phyloP scores from a whole-genome alignment of 2,888 invertebrate species.

The Zygaena filipendulae region DNA sequence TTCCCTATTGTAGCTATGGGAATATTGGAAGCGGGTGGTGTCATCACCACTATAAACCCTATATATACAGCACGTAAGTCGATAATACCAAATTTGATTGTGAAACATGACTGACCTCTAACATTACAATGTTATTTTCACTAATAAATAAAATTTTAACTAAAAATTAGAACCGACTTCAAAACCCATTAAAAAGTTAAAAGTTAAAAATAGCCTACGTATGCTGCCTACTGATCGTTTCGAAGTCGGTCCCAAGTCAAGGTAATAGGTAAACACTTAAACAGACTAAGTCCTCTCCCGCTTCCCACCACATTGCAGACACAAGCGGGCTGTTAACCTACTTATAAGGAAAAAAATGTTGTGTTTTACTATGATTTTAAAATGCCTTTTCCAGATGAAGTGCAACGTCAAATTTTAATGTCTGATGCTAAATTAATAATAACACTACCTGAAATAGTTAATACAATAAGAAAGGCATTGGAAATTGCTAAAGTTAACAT shows the following conservation, averaged over 20 bases:
- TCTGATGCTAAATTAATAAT: constrained; percentile 73
- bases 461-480: constrained; percentile 54
- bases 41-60: constrained; percentile 80
- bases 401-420: constrained; percentile 71
- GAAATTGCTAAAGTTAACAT: constrained; percentile 54
- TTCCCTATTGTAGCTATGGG: constrained; percentile 75
- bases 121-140: background rate
- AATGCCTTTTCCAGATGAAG: constrained; percentile 81
- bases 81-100: no score
- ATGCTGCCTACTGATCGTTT: no score
- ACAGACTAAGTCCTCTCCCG: no score
- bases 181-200: background rate
- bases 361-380: no score
- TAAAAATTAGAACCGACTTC: background rate
- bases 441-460: constrained; percentile 63
- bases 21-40: constrained; percentile 74
- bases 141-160: background rate
- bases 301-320: no score
- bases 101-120: background rate
- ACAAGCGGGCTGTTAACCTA: no score
- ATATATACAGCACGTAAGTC: constrained; percentile 73
- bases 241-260: no score
- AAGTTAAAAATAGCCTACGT: no score
- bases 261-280: no score
- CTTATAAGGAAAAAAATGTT: background rate